Percentiles rank a stretch among this genome's conserved stretches.
phyloP scores from a whole-genome alignment of 2,113 vertebrate species.

The Oxygymnocypris stewartii region DNA sequence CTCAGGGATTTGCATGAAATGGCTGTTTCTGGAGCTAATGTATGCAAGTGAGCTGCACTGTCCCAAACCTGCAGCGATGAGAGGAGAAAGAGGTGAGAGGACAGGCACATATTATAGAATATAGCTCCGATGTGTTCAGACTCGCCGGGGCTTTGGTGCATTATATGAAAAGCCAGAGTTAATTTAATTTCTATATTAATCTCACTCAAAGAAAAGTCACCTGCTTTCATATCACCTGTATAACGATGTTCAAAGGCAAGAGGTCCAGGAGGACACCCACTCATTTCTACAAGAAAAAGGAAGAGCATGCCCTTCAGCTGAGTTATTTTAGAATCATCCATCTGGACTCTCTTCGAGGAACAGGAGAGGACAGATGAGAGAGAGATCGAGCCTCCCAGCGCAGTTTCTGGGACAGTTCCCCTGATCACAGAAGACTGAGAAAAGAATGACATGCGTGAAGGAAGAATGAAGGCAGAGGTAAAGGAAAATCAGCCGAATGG shows the following conservation, averaged over 20 bases:
- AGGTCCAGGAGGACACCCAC: constrained; percentile 22
- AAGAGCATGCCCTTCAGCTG: constrained; percentile 31
- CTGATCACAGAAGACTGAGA: constrained; percentile 30
- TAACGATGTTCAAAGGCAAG: constrained; percentile 35
- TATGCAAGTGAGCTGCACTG: constrained; percentile 1
- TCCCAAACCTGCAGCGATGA: constrained; percentile 29
- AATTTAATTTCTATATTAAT: constrained; percentile 56
- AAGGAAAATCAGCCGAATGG: constrained; percentile 38
- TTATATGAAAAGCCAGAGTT: constrained; percentile 43
- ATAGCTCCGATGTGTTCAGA: constrained; percentile 19
- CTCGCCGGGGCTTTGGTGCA: constrained; percentile 37
- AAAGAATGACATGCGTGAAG: constrained; percentile 45
- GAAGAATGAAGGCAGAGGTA: constrained; percentile 21
- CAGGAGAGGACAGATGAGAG: constrained; percentile 39
- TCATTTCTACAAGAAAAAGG: constrained; percentile 18
- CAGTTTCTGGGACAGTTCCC: constrained; percentile 57
- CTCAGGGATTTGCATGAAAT: constrained; percentile 35
- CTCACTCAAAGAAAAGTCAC: constrained; percentile 30
- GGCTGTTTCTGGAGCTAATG: background rate
- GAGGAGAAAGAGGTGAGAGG: constrained; percentile 30
- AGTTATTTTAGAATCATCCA: constrained; percentile 49
- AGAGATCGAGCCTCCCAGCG: constrained; percentile 33
- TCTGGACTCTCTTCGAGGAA: constrained; percentile 32
- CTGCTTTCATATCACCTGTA: constrained; percentile 15
- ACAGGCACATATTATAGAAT: constrained; percentile 30